Evolutionary conservation across 2,888 invertebrate species (phyloP).

Genomic region (Microctonus aethiopoides): DNA sequence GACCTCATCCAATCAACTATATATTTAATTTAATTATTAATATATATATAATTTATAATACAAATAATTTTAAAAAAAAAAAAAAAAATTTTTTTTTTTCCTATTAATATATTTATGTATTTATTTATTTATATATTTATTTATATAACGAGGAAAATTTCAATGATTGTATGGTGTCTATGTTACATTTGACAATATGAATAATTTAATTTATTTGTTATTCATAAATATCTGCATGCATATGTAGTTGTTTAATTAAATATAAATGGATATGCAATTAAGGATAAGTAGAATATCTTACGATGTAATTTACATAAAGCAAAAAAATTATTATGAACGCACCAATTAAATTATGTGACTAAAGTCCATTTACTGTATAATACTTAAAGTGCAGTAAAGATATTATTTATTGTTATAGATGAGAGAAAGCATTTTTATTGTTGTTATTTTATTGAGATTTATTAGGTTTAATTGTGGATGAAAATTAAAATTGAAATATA

Average conservation of each 20-base stretch:
- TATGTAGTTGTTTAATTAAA: neutral
- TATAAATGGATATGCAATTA: neutral
- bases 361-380: neutral
- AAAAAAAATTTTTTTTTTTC: too few relatives aligned
- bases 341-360: conserved; percentile 16
- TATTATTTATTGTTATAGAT: neutral
- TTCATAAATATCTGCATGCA: neutral
- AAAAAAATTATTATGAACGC: conserved; percentile 9
- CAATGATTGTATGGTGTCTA: too few relatives aligned
- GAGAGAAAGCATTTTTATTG: neutral
- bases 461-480: too few relatives aligned
- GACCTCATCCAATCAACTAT: conserved; percentile 19
- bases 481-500: too few relatives aligned
- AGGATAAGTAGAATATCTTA: neutral
- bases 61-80: too few relatives aligned
- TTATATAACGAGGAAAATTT: too few relatives aligned
- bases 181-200: too few relatives aligned
- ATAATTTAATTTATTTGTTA: too few relatives aligned
- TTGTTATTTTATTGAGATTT: neutral
- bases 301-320: neutral
- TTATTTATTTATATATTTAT: too few relatives aligned
- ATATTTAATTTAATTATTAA: neutral
- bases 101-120: too few relatives aligned
- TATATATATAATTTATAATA: too few relatives aligned
- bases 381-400: neutral